These are phyloP conservation scores for Eleginops maclovinus DNA, from an alignment of 2,113 vertebrate genomes.

Conservation along the genomic window DNA sequence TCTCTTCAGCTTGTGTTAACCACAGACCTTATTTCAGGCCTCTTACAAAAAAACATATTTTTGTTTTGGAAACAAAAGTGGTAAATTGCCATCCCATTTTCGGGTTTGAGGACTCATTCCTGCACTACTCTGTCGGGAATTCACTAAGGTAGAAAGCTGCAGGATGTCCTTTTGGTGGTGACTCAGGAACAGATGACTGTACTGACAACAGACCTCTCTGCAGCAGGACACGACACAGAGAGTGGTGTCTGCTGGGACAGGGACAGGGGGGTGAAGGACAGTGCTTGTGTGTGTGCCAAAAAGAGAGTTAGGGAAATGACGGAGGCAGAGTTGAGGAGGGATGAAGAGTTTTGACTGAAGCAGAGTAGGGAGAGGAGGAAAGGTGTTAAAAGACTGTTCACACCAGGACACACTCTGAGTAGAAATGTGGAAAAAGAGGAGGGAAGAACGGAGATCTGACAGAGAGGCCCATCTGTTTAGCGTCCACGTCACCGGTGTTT, in stretches of 20 bases:
- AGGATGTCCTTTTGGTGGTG: slow-evolving; percentile 53
- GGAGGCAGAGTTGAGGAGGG: slow-evolving; percentile 18
- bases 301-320: background rate
- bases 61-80: too few relatives aligned
- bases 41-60: too few relatives aligned
- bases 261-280: too few relatives aligned
- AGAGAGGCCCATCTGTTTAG: slow-evolving; percentile 74
- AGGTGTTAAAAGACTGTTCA: slow-evolving; percentile 25
- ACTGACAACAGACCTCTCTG: slow-evolving; percentile 66
- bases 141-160: slow-evolving; percentile 35
- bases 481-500: slow-evolving; percentile 59
- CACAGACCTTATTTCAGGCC: too few relatives aligned
- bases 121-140: slow-evolving; percentile 12
- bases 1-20: too few relatives aligned
- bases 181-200: slow-evolving; percentile 78
- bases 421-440: slow-evolving; percentile 52
- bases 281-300: background rate
- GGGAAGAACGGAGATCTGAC: slow-evolving; percentile 58
- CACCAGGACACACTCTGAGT: slow-evolving; percentile 38
- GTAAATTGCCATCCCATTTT: too few relatives aligned
- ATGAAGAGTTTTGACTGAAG: slow-evolving; percentile 19
- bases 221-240: slow-evolving; percentile 62
- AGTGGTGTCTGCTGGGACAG: slow-evolving; percentile 5
- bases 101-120: too few relatives aligned
- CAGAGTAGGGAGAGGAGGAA: slow-evolving; percentile 21